Evolutionary conservation across 2,888 invertebrate species (phyloP).

Genomic region (Sesia bembeciformis): DNA sequence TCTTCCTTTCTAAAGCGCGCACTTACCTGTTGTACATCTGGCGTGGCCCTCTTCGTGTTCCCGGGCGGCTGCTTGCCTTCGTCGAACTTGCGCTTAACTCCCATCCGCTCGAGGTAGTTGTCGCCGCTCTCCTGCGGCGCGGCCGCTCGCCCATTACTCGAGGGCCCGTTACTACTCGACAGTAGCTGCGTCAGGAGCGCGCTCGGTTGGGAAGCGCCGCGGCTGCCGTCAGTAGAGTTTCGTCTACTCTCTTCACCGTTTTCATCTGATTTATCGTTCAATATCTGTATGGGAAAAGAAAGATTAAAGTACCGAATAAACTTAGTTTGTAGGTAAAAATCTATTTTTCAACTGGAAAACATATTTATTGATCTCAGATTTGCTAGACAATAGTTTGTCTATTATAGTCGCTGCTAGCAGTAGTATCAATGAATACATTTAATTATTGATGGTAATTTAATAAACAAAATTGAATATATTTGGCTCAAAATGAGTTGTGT

Average conservation of each 20-base stretch:
- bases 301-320: too few relatives aligned
- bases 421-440: too few relatives aligned
- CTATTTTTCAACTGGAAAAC: too few relatives aligned
- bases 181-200: conserved; percentile 71
- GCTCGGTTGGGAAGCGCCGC: conserved; percentile 54
- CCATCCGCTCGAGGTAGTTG: conserved; percentile 51
- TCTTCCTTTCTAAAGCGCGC: not conserved
- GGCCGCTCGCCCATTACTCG: conserved; percentile 38
- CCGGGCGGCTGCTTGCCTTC: conserved; percentile 76
- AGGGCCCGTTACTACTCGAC: conserved; percentile 49
- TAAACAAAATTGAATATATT: too few relatives aligned
- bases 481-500: too few relatives aligned
- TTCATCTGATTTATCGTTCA: conserved; percentile 88
- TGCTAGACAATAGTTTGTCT: too few relatives aligned
- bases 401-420: too few relatives aligned
- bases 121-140: conserved; percentile 27
- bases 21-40: conserved; percentile 64
- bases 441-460: too few relatives aligned
- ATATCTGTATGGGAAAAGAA: conserved; percentile 66
- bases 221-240: conserved; percentile 33
- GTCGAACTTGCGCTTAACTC: conserved; percentile 59
- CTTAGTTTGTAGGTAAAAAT: too few relatives aligned
- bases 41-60: conserved; percentile 71
- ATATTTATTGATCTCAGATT: too few relatives aligned
- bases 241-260: conserved; percentile 79